These are phyloP conservation scores for Proteles cristata DNA, from an alignment of 2,113 vertebrate species.

Conservation along the genomic window DNA sequence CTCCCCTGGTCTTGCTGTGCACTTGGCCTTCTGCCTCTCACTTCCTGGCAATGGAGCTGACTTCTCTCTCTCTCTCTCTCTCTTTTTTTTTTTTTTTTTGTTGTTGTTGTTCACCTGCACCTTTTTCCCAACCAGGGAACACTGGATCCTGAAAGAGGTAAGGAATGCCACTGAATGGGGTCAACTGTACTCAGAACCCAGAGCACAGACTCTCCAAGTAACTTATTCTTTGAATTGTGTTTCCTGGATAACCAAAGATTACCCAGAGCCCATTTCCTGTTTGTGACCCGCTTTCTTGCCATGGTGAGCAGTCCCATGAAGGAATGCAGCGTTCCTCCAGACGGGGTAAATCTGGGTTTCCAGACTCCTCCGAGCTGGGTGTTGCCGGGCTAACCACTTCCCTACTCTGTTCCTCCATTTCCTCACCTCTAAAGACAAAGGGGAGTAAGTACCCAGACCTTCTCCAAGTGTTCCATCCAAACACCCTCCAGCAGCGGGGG, in stretches of 20 bases:
- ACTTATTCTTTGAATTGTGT: neutral
- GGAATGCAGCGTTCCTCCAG: neutral
- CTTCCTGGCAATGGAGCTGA: neutral
- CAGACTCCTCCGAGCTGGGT: neutral
- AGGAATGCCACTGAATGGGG: neutral
- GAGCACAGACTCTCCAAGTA: neutral
- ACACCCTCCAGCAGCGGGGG: neutral
- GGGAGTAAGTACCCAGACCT: neutral
- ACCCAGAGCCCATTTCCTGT: neutral
- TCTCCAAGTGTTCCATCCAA: neutral
- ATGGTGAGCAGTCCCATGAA: neutral
- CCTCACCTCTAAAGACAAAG: neutral
- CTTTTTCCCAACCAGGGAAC: neutral
- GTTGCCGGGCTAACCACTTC: neutral
- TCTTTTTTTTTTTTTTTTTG: too few species aligned
- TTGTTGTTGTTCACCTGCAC: neutral
- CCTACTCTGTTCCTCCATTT: neutral
- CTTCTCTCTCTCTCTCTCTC: too few species aligned
- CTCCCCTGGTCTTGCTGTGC: neutral
- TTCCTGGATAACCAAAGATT: neutral
- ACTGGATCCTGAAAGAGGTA: neutral
- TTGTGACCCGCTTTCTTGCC: neutral
- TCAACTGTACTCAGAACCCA: neutral
- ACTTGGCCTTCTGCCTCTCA: neutral
- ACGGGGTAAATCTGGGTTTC: neutral